Evolutionary conservation across 2,113 vertebrate genomes (phyloP).

Genomic region (Siphamia tubifer): DNA sequence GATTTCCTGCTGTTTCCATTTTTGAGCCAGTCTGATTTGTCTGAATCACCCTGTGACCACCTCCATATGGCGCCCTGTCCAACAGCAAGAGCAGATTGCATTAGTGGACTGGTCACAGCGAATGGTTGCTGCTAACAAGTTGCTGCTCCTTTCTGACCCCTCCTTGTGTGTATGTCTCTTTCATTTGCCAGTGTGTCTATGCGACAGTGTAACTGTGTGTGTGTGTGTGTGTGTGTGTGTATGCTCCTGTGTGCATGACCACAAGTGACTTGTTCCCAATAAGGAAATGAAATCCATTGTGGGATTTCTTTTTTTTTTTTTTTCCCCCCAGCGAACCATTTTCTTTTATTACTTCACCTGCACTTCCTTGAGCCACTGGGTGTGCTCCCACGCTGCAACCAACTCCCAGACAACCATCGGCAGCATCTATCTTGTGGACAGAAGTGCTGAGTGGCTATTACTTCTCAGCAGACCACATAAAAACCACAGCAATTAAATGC

Average conservation of each 20-base stretch:
- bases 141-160: constrained; percentile 42
- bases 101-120: constrained; percentile 49
- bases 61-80: constrained; percentile 40
- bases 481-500: constrained; percentile 82
- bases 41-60: constrained; percentile 18
- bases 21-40: constrained; percentile 21
- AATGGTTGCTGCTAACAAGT: constrained; percentile 64
- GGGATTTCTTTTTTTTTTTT: background rate
- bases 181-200: background rate
- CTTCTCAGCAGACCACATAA: constrained; percentile 77
- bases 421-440: constrained; percentile 83
- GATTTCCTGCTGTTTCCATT: constrained; percentile 54
- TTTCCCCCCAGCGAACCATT: constrained; percentile 44
- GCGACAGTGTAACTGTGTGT: background rate
- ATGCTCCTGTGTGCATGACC: constrained; percentile 31
- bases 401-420: constrained; percentile 67
- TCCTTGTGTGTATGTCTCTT: constrained; percentile 4
- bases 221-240: background rate
- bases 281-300: constrained; percentile 63
- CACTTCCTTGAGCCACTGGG: constrained; percentile 64
- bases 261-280: constrained; percentile 57
- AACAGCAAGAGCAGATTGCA: constrained; percentile 51
- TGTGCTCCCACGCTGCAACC: constrained; percentile 49
- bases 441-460: constrained; percentile 82
- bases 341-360: constrained; percentile 74